A percentile compares a stretch with the other conserved stretches of the same genome.
phyloP scores from a whole-genome alignment of 2,888 invertebrate species.

The Podotricha telesiphe region DNA sequence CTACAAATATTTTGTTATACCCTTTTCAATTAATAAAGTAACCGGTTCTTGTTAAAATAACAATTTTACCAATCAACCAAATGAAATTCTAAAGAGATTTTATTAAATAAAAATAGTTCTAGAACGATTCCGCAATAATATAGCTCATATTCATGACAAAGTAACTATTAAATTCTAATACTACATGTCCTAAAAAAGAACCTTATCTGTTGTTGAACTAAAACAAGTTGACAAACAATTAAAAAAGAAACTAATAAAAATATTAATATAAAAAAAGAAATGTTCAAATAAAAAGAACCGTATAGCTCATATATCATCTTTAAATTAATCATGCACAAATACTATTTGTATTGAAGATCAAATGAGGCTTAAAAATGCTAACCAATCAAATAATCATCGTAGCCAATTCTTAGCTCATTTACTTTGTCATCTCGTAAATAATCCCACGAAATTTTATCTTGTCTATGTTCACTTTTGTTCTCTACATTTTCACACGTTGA shows the following conservation, averaged over 20 bases:
- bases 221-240: too few species aligned
- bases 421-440: conserved; percentile 31
- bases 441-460: conserved; percentile 35
- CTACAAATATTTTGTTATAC: conserved; percentile 5
- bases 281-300: conserved; percentile 15
- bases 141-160: too few species aligned
- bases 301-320: conserved; percentile 15
- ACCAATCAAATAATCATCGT: conserved; percentile 22
- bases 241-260: neutral
- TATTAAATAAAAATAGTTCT: too few species aligned
- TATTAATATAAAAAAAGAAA: neutral
- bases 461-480: conserved; percentile 39
- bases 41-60: neutral
- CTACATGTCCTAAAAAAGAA: too few species aligned
- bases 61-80: neutral
- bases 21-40: conserved; percentile 10
- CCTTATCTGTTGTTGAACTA: neutral
- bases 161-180: too few species aligned
- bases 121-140: too few species aligned
- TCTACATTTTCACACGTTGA: conserved; percentile 57
- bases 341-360: conserved; percentile 11
- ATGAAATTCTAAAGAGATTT: neutral
- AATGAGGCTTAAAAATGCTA: conserved; percentile 19
- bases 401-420: conserved; percentile 22
- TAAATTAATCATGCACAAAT: conserved; percentile 8